Base-by-base conservation (phyloP, 2,797 vertebrate species). In the Hephaestus fuliginosus region DNA sequence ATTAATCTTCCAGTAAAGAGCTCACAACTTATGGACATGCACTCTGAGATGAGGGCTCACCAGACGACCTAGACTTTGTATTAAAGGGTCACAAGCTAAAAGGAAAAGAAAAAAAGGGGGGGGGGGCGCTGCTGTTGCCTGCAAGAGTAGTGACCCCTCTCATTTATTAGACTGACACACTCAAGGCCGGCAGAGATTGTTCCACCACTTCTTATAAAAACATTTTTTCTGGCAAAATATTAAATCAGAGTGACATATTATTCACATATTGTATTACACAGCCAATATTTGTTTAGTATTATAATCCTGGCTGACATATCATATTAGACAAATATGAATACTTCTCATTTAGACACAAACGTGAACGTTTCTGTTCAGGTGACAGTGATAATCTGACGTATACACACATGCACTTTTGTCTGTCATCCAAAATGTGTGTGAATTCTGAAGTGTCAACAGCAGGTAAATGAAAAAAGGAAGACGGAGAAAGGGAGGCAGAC, bases 401-500 rank as follows among this genome's bases (percentile, higher is more conserved):
- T 12, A 18, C 9, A 52, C 33, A 61, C 18, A 44, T 43, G 52
- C 20, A 75, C 65, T 83, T 43, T 41, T 55, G 43, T 66, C 67
- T 13, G n/a, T 22, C 20, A 17, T 65, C 67, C 60, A 64, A 58
- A 76, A 41, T 20, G 15, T 58, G 39, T 44, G 22, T 60, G 33
- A 74, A 51, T 13, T 60, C 62, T 51, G 25, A 58, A 73, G 69
- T 81, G 70, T 86, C 78, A 69, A 78, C 61, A 17, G 70, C 14
- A 70, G 76, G 86, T 76, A 56, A 69, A 74, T 76, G 61, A 76
- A 55, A 83, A 76, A 1, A 77, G 80, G 83, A 87, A 82, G 69
- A 81, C 20, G 5, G 49, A 68, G 49, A 17, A 70, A 69, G 44
- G 56, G 48, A 58, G 22, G n/a, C 7, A 15, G 48, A 68, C 49